Base-by-base conservation (phyloP, 1,140 invertebrate species). In the Whitmania pigra region DNA sequence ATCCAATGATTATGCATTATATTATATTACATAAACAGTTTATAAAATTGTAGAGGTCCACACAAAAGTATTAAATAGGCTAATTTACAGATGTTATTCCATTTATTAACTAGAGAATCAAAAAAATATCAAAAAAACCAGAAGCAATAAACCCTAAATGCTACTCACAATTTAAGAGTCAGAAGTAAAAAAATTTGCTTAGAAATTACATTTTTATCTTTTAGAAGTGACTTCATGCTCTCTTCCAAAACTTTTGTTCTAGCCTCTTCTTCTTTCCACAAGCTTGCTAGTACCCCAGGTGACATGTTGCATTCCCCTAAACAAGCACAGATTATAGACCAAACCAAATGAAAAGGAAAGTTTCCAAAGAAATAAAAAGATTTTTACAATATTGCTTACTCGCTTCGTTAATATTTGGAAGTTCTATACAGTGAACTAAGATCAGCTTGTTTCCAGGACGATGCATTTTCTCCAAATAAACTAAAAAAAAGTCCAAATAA, bases 391-490 rank as follows among this genome's bases (percentile, higher is more conserved):
- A 70, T 29, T 55, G 69, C 73, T 29, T 68, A 69, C 73, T 72
- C 54, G 54, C 29, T 72, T 31, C 20, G 67, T 63, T 63, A 31
- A 63, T 63, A 13, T 74, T 69, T 40, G 73, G 73, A 11, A 74
- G 71, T 53, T 75, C 75, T 25, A 74, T 69, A 66, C 73, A 74
- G 25, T 74, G 73, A 22, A 74, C 71, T 29, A 74, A 69, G n/a
- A 74, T 70, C 5, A 74, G 67, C 53, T 70, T 69, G 63, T 74
- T 74, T 25, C 73, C 73, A 17, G 70, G 60, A 25, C 71, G 40
- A 55, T 74, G 73, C 31, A 72, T 66, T 49, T 53, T 68, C 53
- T 74, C 49, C 29, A 74, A 22, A 63, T 74, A 74, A 55, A 36
- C 73, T 74, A 54, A 29, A 72, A 74, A 27, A 22, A n/a, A n/a